Evolutionary conservation across 2,113 vertebrate genomes (phyloP).

Genomic region (Nasalis larvatus): DNA sequence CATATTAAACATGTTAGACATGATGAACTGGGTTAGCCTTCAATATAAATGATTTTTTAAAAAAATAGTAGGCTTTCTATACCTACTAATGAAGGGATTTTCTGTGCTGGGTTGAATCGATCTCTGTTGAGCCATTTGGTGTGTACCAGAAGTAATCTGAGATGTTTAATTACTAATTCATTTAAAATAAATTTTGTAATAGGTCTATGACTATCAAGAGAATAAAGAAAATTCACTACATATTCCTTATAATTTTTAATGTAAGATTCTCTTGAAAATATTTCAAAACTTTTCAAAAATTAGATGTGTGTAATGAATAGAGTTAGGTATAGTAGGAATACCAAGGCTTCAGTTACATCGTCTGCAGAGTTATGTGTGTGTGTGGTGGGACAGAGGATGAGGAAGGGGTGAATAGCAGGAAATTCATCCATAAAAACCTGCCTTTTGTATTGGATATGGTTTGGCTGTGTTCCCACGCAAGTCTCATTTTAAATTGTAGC

Average conservation of each 20-base stretch:
- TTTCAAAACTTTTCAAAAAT: background rate
- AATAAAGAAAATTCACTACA: background rate
- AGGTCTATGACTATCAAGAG: background rate
- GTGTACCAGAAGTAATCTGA: background rate
- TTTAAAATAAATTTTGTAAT: background rate
- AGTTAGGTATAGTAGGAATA: background rate
- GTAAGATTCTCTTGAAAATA: background rate
- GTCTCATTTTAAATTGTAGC: too few relatives aligned
- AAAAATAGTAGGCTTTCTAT: background rate
- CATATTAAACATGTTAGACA: background rate
- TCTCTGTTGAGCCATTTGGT: background rate
- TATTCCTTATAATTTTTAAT: background rate
- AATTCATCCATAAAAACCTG: background rate
- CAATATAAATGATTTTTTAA: background rate
- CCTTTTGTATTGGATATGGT: background rate
- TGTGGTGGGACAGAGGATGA: fast-evolving
- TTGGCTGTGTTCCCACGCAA: too few relatives aligned
- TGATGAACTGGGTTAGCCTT: background rate
- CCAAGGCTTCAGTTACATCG: background rate
- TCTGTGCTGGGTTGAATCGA: background rate
- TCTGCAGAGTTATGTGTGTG: background rate
- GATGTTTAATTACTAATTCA: background rate
- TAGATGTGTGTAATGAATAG: background rate
- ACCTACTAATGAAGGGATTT: background rate
- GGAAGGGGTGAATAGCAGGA: background rate